phyloP scores from a whole-genome alignment of 2,113 vertebrate genomes.

The Crotalus tigris region DNA sequence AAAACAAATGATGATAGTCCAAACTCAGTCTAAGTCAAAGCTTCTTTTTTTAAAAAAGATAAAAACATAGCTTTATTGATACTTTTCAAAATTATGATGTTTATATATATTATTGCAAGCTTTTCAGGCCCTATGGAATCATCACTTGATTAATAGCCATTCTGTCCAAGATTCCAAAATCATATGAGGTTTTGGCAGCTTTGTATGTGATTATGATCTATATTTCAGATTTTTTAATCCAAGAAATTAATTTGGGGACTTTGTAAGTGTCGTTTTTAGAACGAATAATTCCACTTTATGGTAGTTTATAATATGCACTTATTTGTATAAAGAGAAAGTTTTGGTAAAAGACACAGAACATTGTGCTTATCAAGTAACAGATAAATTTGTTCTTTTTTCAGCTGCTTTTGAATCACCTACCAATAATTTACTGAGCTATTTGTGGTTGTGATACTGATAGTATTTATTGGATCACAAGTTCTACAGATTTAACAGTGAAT shows the following conservation, averaged over 20 bases:
- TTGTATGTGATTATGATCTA: background rate
- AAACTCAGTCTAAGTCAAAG: background rate
- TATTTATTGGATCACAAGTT: background rate
- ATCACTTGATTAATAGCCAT: background rate
- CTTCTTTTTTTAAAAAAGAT: background rate
- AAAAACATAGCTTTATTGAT: background rate
- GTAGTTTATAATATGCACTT: background rate
- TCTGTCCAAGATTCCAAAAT: background rate
- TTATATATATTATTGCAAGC: background rate
- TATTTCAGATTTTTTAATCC: background rate
- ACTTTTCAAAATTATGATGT: background rate
- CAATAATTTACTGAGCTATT: background rate
- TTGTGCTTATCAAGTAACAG: background rate
- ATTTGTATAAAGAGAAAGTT: background rate
- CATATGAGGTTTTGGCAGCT: background rate
- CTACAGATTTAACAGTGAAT: background rate
- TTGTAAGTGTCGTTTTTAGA: background rate
- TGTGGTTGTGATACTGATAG: background rate
- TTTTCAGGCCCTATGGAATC: background rate
- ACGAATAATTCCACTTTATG: background rate
- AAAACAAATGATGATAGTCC: background rate
- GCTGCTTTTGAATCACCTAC: background rate
- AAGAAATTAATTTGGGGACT: background rate
- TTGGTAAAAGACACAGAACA: background rate
- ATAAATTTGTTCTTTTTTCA: background rate